phyloP scores from a whole-genome alignment of 2,797 vertebrate genomes.

The Notoglanidium macrostoma region DNA sequence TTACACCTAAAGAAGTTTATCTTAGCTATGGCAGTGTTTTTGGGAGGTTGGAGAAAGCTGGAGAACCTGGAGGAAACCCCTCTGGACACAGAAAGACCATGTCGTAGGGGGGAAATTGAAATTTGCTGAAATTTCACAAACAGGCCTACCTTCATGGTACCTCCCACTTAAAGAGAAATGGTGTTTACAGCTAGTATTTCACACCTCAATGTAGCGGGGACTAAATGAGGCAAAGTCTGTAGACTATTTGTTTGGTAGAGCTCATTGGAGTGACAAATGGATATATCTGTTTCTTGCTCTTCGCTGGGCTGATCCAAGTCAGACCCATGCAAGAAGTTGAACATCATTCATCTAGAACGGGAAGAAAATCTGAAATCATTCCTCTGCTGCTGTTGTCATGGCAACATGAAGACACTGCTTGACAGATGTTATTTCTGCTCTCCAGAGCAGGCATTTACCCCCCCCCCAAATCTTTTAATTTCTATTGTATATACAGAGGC shows the following conservation, averaged over 20 bases:
- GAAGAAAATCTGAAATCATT: constrained; percentile 42
- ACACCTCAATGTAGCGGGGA: not conserved
- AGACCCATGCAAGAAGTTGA: constrained; percentile 29
- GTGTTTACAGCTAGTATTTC: not conserved
- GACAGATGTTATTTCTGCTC: constrained; percentile 66
- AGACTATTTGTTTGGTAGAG: not conserved
- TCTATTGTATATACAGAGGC: too few relatives aligned
- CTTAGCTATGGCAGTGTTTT: not conserved
- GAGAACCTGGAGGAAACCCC: not conserved
- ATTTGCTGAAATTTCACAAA: not conserved
- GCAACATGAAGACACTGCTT: constrained; percentile 60
- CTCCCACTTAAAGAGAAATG: not conserved
- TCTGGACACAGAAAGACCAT: not conserved
- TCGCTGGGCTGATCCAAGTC: constrained; percentile 19
- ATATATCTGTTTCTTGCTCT: constrained; percentile 37
- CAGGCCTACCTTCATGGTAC: not conserved
- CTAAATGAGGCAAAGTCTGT: not conserved
- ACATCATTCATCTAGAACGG: constrained; percentile 34
- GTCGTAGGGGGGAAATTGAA: too few relatives aligned
- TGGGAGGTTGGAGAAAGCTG: not conserved
- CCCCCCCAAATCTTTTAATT: too few relatives aligned
- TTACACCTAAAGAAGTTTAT: not conserved
- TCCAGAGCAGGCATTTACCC: constrained; percentile 20
- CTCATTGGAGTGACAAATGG: constrained; percentile 15
- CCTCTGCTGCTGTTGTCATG: constrained; percentile 61